phyloP scores from a whole-genome alignment of 2,888 invertebrate genomes.

The Spatulosminthurus flaviceps region DNA sequence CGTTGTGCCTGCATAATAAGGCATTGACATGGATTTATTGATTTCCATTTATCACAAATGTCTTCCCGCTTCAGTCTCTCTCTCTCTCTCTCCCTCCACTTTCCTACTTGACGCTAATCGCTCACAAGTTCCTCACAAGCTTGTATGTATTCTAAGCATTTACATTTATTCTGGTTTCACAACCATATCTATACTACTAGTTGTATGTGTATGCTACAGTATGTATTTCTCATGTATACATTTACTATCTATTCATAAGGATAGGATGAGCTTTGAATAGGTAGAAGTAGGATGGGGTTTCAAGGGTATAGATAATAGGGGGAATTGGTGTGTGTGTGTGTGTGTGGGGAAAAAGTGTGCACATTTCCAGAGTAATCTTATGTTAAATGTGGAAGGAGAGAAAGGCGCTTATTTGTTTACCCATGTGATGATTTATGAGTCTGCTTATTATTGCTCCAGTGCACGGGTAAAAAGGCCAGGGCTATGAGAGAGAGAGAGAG shows the following conservation, averaged over 20 bases:
- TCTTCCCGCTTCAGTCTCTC: constrained; percentile 26
- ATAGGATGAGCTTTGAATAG: too few relatives aligned
- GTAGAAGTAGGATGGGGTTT: too few relatives aligned
- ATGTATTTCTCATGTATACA: too few relatives aligned
- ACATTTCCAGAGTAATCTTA: too few relatives aligned
- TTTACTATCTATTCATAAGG: too few relatives aligned
- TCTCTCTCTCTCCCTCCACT: constrained; percentile 3
- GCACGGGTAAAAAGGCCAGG: constrained; percentile 22
- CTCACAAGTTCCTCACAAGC: constrained; percentile 22
- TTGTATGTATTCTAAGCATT: neutral
- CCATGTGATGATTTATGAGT: constrained; percentile 53
- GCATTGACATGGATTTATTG: constrained; percentile 57
- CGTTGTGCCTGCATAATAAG: constrained; percentile 45
- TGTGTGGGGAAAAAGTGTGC: too few relatives aligned
- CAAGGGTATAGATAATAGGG: too few relatives aligned
- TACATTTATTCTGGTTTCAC: neutral
- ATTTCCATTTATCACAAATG: constrained; percentile 57
- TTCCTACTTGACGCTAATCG: constrained; percentile 9
- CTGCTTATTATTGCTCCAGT: constrained; percentile 37
- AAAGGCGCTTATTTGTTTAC: constrained; percentile 55
- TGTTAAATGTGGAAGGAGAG: neutral
- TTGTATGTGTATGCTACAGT: too few relatives aligned
- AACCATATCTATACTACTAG: neutral
- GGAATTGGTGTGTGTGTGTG: too few relatives aligned
- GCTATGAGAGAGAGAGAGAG: neutral